These are phyloP conservation scores for Eumeta japonica DNA, from an alignment of 1,140 invertebrate species.

Conservation along the genomic window DNA sequence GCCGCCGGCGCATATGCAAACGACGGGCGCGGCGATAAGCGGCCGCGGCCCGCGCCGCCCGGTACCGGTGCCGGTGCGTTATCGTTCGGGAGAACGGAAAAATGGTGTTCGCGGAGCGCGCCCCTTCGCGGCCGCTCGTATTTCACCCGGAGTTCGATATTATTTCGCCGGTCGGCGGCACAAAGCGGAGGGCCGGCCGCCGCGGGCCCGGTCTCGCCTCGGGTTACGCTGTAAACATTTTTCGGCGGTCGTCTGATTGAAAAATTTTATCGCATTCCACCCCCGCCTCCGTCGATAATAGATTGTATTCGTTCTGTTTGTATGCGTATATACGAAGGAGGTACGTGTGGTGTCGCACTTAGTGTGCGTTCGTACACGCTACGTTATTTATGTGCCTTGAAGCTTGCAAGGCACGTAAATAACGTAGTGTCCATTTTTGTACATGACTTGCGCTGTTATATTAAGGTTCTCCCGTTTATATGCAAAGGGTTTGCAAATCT, in stretches of 20 bases:
- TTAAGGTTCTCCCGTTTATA: too few species aligned
- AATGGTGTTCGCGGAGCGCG: slow-evolving; percentile 36
- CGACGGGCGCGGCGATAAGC: too few species aligned
- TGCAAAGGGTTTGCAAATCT: too few species aligned
- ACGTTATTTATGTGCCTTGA: too few species aligned
- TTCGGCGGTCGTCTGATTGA: slow-evolving; percentile 50
- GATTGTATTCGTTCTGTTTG: slow-evolving; percentile 28
- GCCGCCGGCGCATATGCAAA: too few species aligned
- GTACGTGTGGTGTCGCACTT: too few species aligned
- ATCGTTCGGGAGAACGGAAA: slow-evolving; percentile 48
- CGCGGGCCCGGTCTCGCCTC: slow-evolving; percentile 36
- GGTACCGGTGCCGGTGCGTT: slow-evolving; percentile 23
- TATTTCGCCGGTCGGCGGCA: slow-evolving; percentile 45
- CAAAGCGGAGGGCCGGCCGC: slow-evolving; percentile 43
- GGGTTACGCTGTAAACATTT: slow-evolving; percentile 54
- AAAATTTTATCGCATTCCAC: slow-evolving; percentile 51
- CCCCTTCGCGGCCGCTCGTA: slow-evolving; percentile 42
- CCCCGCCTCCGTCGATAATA: slow-evolving; percentile 31
- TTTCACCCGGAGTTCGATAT: slow-evolving; percentile 51
- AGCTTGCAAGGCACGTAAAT: too few species aligned
- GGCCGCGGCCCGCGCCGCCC: too few species aligned
- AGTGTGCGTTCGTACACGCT: too few species aligned
- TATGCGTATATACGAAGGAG: too few species aligned
- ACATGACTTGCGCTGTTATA: too few species aligned
- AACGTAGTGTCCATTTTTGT: too few species aligned